A percentile compares a stretch with the other conserved stretches of the same genome.
These are phyloP conservation scores for Tetragonula clypearis DNA, from an alignment of 1,140 invertebrate species.

Conservation along the genomic window DNA sequence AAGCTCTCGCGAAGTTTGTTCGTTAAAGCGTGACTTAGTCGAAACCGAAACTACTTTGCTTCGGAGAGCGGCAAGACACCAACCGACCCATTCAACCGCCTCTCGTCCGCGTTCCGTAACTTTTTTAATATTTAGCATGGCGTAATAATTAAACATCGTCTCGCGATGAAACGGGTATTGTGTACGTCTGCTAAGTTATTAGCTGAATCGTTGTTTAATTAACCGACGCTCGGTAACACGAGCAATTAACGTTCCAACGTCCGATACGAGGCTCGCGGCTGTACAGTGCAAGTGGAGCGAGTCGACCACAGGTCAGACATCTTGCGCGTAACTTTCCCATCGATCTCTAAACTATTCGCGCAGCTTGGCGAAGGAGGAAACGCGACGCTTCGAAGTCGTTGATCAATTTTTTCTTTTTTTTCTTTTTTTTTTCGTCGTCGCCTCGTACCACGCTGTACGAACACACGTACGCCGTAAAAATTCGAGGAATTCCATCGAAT, in stretches of 20 bases:
- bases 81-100: neutral
- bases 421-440: too few species aligned
- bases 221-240: neutral
- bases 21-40: slow-evolving; percentile 35
- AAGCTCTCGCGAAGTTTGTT: slow-evolving; percentile 18
- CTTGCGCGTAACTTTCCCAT: too few species aligned
- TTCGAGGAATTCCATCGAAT: neutral
- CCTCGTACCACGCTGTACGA: neutral
- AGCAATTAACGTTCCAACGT: neutral
- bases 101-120: neutral
- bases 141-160: neutral
- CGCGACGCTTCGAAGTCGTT: neutral
- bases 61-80: neutral
- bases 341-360: too few species aligned
- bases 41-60: slow-evolving; percentile 26
- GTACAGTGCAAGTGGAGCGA: neutral
- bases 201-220: neutral
- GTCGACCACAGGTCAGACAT: too few species aligned
- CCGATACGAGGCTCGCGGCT: neutral
- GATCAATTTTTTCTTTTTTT: too few species aligned
- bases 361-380: too few species aligned
- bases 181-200: neutral
- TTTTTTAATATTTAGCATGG: slow-evolving; percentile 2
- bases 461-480: neutral
- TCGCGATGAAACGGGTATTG: neutral